phyloP scores from a whole-genome alignment of 2,797 vertebrate species.

The Chelidonichthys spinosus region DNA sequence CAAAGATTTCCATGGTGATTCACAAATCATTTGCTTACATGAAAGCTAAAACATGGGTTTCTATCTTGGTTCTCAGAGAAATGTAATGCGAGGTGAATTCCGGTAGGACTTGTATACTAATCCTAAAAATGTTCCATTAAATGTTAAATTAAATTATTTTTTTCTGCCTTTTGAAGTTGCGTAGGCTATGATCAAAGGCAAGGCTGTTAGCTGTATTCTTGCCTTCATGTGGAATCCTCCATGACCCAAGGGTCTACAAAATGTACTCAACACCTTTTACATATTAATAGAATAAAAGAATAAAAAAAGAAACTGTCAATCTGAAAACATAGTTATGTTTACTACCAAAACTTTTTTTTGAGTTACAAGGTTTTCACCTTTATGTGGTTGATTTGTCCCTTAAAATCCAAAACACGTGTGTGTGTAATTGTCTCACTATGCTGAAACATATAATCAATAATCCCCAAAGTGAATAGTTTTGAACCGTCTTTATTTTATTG shows the following conservation, averaged over 20 bases:
- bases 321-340: conserved; percentile 30
- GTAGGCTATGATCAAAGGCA: conserved; percentile 66
- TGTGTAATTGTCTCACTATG: conserved; percentile 19
- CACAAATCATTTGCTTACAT: conserved; percentile 28
- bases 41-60: conserved; percentile 28
- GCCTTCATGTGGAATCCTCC: conserved; percentile 46
- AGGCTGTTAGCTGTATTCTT: conserved; percentile 51
- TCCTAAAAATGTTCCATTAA: conserved; percentile 55
- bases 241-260: conserved; percentile 17
- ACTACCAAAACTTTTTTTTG: neutral
- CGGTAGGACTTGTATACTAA: conserved; percentile 47
- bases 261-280: conserved; percentile 36
- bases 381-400: neutral
- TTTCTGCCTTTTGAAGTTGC: conserved; percentile 68
- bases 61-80: conserved; percentile 10
- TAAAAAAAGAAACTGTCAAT: conserved; percentile 22
- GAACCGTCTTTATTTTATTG: conserved; percentile 36
- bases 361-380: conserved; percentile 13
- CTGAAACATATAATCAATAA: conserved; percentile 43
- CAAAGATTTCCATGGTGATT: conserved; percentile 22
- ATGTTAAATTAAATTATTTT: conserved; percentile 58
- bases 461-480: conserved; percentile 43
- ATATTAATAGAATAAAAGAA: neutral
- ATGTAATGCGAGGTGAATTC: conserved; percentile 43
- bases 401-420: conserved; percentile 31